Base-by-base conservation (phyloP, 2,888 invertebrate species). In the Tortrix viridana region DNA sequence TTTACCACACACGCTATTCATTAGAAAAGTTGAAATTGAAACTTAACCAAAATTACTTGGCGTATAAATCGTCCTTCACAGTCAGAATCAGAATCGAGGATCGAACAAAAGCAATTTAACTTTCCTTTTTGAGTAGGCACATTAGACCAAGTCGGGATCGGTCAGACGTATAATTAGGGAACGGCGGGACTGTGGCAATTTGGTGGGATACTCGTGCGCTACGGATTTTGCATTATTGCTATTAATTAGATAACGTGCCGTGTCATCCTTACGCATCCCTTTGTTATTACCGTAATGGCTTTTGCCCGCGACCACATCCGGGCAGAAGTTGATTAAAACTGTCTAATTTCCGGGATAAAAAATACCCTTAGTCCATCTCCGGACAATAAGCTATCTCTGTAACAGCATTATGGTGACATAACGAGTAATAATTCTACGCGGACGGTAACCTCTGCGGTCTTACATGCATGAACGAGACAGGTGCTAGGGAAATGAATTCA, bases 101-200 rank as follows among this genome's bases (percentile, higher is more conserved):
- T 82, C 79, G 79, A 86, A 88, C 84, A 86, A 87, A 86, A 85
- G 85, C 81, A 87, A 89, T 88, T 85, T 84, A 88, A 89, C 87
- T 89, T 89, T 88, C 76, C 81, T 81, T 84, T 84, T 84, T 82
- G 79, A 82, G 79, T 63, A 63, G 63, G 58, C 76, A 74, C 77
- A 78, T 78, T 79, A 80, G 79, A 77, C 77, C 79, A 82, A 82
- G 79, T 79, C 74, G 77, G 75, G 81, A 69, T 77, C 85, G 77
- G 77, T 84, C 82, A 84, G 71, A 79, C 87, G 88, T 81, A 76
- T 84, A 82, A 85, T 85, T 82, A 81, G 80, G 71, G 75, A 72
- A 71, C 67, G 67, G 60, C 7, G 50, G 19, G 14, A 32, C 49
- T 37, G 50, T 37, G 19, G 19, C 50, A 50, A 50, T 50, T 37